Conservation (phyloP, 1,140 invertebrate species). For the Apolygus lucorum region DNA sequence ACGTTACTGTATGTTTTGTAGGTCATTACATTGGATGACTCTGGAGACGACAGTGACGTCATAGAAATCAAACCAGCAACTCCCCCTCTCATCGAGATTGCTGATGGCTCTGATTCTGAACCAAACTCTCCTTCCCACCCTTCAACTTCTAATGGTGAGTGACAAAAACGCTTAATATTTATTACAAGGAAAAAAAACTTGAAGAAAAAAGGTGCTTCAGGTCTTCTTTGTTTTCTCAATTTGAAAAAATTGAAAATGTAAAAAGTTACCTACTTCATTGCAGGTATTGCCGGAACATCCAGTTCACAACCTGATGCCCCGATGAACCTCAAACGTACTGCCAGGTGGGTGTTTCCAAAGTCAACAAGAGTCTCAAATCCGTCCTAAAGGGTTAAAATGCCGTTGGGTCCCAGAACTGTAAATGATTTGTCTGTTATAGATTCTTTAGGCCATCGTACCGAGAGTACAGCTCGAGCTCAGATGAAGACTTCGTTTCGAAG, state of each 20-base stretch:
- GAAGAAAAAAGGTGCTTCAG: too few species aligned
- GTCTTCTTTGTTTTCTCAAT: too few species aligned
- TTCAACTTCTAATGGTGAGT: not conserved
- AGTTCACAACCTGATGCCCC: too few species aligned
- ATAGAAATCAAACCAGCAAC: constrained; percentile 4
- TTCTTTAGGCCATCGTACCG: constrained; percentile 4
- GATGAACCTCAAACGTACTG: too few species aligned
- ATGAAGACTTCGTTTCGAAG: not conserved
- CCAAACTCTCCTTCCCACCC: not conserved
- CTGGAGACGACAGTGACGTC: not conserved
- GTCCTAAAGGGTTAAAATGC: too few species aligned
- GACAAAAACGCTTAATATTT: too few species aligned
- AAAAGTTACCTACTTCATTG: too few species aligned
- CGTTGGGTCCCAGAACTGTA: not conserved
- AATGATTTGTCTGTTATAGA: not conserved
- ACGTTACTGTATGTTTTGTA: not conserved
- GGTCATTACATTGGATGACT: not conserved
- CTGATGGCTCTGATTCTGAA: not conserved
- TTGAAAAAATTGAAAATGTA: too few species aligned
- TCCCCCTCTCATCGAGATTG: not conserved
- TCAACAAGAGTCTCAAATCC: too few species aligned
- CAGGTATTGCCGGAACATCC: too few species aligned
- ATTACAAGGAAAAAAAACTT: too few species aligned
- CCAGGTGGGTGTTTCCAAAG: too few species aligned
- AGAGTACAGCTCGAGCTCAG: not conserved